These are phyloP conservation scores for Heliconius nattereri DNA, from an alignment of 1,140 invertebrate species.

Conservation along the genomic window DNA sequence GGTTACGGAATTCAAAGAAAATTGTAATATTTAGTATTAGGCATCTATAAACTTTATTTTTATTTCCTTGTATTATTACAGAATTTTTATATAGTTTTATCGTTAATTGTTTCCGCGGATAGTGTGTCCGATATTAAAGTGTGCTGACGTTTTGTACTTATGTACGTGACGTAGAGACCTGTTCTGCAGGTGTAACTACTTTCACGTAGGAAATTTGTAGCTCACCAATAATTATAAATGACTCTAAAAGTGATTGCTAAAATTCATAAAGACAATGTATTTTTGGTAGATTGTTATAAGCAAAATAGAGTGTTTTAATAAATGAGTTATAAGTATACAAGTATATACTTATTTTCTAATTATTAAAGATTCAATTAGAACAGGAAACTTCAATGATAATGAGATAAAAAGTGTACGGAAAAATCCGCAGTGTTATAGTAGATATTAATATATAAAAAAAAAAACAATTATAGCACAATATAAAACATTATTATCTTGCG, in stretches of 20 bases:
- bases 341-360: neutral
- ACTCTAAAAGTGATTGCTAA: neutral
- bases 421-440: too few species aligned
- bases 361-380: neutral
- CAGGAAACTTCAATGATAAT: too few species aligned
- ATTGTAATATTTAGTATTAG: neutral
- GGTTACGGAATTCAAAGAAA: neutral
- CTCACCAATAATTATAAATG: neutral
- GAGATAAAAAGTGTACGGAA: too few species aligned
- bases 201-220: neutral
- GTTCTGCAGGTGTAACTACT: neutral
- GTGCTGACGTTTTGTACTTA: neutral
- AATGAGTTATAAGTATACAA: neutral
- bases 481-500: too few species aligned
- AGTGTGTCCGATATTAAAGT: neutral
- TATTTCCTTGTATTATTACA: neutral
- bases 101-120: neutral
- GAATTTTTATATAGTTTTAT: neutral
- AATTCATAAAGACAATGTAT: neutral
- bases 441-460: too few species aligned
- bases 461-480: too few species aligned
- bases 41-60: neutral
- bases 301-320: neutral
- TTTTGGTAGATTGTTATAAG: neutral
- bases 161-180: neutral